Evolutionary conservation across 2,113 vertebrate genomes (phyloP).

Genomic region (Anarrhichthys ocellatus): DNA sequence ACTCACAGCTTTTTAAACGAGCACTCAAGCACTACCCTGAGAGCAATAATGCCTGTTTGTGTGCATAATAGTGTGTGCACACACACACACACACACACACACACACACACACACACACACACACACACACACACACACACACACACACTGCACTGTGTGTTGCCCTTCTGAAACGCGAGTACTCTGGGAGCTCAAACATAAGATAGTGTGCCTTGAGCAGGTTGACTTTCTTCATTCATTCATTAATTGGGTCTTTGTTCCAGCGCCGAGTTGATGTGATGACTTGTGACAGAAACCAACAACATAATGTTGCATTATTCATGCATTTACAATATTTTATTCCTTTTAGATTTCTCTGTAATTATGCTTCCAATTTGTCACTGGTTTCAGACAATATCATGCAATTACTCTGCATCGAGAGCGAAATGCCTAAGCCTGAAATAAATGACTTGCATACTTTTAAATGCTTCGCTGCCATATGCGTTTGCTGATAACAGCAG

Average conservation of each 20-base stretch:
- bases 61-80: background rate
- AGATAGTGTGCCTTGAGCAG: slow-evolving; percentile 49
- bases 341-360: slow-evolving; percentile 51
- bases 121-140: background rate
- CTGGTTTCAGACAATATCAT: slow-evolving; percentile 36
- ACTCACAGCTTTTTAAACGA: slow-evolving; percentile 18
- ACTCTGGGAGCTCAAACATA: slow-evolving; percentile 49
- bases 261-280: slow-evolving; percentile 14
- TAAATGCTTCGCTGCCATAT: slow-evolving; percentile 35
- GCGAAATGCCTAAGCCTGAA: slow-evolving; percentile 38
- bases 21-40: slow-evolving; percentile 13
- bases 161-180: slow-evolving; percentile 48
- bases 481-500: slow-evolving; percentile 60
- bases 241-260: slow-evolving; percentile 59
- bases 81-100: too few species aligned
- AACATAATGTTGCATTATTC: slow-evolving; percentile 44
- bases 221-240: slow-evolving; percentile 46
- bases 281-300: slow-evolving; percentile 32
- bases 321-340: slow-evolving; percentile 48
- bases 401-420: slow-evolving; percentile 43
- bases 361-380: slow-evolving; percentile 46
- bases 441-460: slow-evolving; percentile 43
- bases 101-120: too few species aligned
- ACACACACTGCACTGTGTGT: slow-evolving; percentile 8
- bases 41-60: slow-evolving; percentile 19